Evolutionary conservation across 2,797 vertebrate species (phyloP).

Genomic region (Poeciliopsis turneri): DNA sequence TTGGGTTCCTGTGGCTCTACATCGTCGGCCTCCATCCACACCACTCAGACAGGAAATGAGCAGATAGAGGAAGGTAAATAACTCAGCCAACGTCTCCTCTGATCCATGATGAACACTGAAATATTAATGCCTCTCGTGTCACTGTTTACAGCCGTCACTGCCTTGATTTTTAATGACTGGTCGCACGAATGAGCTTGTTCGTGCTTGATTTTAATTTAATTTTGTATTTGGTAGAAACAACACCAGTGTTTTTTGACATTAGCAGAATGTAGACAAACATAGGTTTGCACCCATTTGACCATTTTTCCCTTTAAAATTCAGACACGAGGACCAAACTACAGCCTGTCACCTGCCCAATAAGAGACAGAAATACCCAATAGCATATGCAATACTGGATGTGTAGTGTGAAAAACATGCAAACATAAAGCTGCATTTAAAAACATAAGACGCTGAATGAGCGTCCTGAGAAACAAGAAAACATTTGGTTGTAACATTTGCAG

Average conservation of each 20-base stretch:
- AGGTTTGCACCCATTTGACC: not conserved
- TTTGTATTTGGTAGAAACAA: too few species aligned
- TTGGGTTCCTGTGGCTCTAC: not conserved
- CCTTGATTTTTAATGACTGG: too few species aligned
- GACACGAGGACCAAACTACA: not conserved
- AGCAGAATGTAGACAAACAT: too few species aligned
- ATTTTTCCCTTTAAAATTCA: not conserved
- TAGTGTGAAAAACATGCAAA: not conserved
- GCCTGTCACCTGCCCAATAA: too few species aligned
- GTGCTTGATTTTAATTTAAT: too few species aligned
- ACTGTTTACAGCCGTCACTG: too few species aligned
- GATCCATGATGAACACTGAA: too few species aligned
- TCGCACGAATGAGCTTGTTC: too few species aligned
- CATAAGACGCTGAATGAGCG: not conserved
- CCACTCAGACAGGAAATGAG: not conserved
- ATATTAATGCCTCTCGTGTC: too few species aligned
- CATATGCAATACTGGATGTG: not conserved
- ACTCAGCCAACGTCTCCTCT: not conserved
- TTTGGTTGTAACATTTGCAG: not conserved
- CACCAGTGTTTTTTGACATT: too few species aligned
- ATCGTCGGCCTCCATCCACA: not conserved
- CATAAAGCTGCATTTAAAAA: not conserved
- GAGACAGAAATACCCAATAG: not conserved
- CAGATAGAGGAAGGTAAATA: not conserved
- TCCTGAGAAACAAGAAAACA: not conserved